Percentiles rank a stretch among this genome's conserved stretches.
Conservation (phyloP, 1,140 invertebrate genomes). For the Rhopalosiphum padi region DNA sequence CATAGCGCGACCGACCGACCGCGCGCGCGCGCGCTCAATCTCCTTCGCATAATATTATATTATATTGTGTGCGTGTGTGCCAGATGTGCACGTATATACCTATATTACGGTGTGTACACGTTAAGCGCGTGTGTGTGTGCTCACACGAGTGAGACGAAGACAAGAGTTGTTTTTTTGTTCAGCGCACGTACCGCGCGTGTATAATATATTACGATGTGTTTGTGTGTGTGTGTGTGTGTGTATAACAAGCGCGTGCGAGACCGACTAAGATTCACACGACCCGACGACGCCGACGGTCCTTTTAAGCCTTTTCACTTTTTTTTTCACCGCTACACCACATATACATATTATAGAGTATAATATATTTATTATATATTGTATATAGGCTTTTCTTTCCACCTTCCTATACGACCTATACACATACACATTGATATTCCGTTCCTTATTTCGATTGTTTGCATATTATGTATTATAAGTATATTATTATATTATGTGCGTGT, state of each 20-base stretch:
- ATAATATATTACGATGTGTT: not conserved
- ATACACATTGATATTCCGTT: not conserved
- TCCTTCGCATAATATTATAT: conserved; percentile 51
- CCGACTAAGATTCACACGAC: conserved; percentile 40
- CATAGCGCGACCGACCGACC: not conserved
- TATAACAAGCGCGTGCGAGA: conserved; percentile 41
- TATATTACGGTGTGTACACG: not conserved
- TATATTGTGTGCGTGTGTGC: not conserved
- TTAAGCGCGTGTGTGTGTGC: conserved; percentile 23
- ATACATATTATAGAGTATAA: not conserved
- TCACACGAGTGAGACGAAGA: conserved; percentile 52
- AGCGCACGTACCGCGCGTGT: conserved; percentile 13
- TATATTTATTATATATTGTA: not conserved
- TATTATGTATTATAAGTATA: not conserved
- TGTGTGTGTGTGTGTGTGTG: not conserved
- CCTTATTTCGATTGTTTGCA: conserved; percentile 9
- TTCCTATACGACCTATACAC: not conserved
- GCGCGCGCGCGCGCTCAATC: conserved; percentile 34
- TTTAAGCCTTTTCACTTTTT: conserved; percentile 55
- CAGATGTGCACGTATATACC: conserved; percentile 35
- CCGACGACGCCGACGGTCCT: conserved; percentile 19
- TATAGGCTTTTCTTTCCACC: not conserved
- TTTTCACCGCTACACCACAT: not conserved
- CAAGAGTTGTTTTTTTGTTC: conserved; percentile 53
- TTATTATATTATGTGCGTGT: no score